Conservation (phyloP, 2,888 invertebrate genomes). For the Drosophila leonis region DNA sequence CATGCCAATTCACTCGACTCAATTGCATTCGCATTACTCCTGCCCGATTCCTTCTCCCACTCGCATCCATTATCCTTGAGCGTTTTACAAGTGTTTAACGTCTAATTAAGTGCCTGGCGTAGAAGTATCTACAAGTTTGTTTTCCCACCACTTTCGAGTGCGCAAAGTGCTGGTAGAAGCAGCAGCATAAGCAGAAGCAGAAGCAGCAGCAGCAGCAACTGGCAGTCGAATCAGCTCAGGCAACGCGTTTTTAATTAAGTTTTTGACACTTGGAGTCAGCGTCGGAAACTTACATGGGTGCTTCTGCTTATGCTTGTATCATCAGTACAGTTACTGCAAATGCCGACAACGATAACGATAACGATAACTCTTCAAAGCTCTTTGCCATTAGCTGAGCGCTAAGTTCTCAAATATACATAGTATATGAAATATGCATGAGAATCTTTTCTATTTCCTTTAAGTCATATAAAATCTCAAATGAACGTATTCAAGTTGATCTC, state of each 20-base stretch:
- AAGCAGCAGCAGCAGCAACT: not conserved
- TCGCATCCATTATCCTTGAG: conserved; percentile 77
- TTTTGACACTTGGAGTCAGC: conserved; percentile 72
- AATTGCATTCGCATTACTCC: conserved; percentile 50
- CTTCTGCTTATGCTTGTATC: not conserved
- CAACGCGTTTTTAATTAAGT: conserved; percentile 77
- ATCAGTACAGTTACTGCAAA: conserved; percentile 4
- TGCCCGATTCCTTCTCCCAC: conserved; percentile 24
- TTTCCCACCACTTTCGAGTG: conserved; percentile 56
- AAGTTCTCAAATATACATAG: not conserved
- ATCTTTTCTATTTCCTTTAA: not conserved
- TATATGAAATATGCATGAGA: not conserved
- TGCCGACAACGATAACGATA: conserved; percentile 23
- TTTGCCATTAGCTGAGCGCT: conserved; percentile 3
- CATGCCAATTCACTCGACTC: conserved; percentile 27
- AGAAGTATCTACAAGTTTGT: conserved; percentile 68
- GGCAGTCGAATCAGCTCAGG: conserved; percentile 31
- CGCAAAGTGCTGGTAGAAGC: conserved; percentile 17
- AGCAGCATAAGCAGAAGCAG: not conserved
- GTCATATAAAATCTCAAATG: not conserved
- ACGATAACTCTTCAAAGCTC: not conserved
- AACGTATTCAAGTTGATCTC: not conserved
- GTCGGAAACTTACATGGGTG: conserved; percentile 19
- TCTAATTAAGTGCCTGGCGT: conserved; percentile 77
- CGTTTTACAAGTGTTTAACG: conserved; percentile 79